Evolutionary conservation across 1,140 invertebrate genomes (phyloP).

Genomic region (Helicoverpa armigera): DNA sequence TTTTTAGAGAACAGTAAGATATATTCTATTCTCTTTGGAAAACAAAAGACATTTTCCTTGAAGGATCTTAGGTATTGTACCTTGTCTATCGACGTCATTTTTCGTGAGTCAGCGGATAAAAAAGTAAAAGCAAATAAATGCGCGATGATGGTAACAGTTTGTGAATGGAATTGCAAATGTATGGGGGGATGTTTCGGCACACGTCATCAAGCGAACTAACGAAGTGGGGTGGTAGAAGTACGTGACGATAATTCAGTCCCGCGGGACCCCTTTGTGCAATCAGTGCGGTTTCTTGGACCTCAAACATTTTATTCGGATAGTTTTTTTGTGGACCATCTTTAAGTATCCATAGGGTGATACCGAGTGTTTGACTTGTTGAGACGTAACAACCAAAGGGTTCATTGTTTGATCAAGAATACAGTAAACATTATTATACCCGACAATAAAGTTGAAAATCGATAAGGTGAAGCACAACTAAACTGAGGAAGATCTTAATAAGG

Average conservation of each 20-base stretch:
- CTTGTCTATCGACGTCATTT: neutral
- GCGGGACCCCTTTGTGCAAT: constrained; percentile 81
- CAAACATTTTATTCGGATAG: constrained; percentile 69
- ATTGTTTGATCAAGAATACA: neutral
- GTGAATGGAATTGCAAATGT: constrained; percentile 66
- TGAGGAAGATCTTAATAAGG: constrained; percentile 16
- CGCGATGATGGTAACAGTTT: constrained; percentile 45
- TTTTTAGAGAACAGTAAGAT: no score
- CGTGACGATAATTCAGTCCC: constrained; percentile 81
- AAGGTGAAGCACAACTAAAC: neutral
- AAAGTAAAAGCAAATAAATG: constrained; percentile 19
- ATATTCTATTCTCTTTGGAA: no score
- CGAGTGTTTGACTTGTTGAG: neutral
- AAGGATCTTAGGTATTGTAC: neutral
- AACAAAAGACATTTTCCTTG: no score
- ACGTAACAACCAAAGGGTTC: neutral
- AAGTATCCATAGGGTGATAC: constrained; percentile 4
- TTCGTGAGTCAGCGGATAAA: constrained; percentile 5
- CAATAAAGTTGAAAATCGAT: constrained; percentile 4
- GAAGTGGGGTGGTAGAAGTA: constrained; percentile 70
- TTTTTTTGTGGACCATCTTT: constrained; percentile 51
- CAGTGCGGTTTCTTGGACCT: constrained; percentile 77
- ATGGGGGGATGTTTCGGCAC: constrained; percentile 63
- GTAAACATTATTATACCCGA: neutral
- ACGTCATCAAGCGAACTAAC: constrained; percentile 76